Conservation (phyloP, 2,797 vertebrate genomes). For the Tauraco hartlaubi region DNA sequence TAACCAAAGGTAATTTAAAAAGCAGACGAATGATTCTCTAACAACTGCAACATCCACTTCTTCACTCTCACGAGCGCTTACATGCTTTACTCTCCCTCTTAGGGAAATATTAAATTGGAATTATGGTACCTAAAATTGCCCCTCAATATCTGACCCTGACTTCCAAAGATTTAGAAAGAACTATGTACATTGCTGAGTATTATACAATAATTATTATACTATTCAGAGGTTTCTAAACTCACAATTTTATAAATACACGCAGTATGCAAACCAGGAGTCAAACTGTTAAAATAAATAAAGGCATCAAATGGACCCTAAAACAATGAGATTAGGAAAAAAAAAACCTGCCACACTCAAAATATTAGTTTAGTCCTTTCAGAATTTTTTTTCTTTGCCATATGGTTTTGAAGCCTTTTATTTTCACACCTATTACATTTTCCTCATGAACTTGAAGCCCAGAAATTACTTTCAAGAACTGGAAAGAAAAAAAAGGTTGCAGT, state of each 20-base stretch:
- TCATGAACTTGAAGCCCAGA: neutral
- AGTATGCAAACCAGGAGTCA: neutral
- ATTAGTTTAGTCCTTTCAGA: neutral
- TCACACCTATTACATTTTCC: neutral
- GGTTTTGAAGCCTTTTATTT: neutral
- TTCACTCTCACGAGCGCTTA: neutral
- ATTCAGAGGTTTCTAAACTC: neutral
- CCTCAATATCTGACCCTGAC: neutral
- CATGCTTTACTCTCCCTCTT: neutral
- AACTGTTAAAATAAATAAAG: neutral
- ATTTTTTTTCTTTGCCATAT: neutral
- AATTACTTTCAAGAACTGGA: neutral
- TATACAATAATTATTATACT: neutral
- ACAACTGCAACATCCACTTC: neutral
- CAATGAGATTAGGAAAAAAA: neutral
- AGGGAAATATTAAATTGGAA: neutral
- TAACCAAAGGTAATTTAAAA: neutral
- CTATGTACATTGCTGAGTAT: accelerated
- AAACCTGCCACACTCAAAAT: neutral
- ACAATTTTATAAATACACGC: neutral
- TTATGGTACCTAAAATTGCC: neutral
- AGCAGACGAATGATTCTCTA: neutral
- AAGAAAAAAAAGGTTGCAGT: neutral
- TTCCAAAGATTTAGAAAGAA: neutral
- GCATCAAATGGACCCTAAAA: neutral